Evolutionary conservation across 1,140 invertebrate species (phyloP), one percentile per base, ranked within the genome.

Genomic region (Micrasema longulum): DNA sequence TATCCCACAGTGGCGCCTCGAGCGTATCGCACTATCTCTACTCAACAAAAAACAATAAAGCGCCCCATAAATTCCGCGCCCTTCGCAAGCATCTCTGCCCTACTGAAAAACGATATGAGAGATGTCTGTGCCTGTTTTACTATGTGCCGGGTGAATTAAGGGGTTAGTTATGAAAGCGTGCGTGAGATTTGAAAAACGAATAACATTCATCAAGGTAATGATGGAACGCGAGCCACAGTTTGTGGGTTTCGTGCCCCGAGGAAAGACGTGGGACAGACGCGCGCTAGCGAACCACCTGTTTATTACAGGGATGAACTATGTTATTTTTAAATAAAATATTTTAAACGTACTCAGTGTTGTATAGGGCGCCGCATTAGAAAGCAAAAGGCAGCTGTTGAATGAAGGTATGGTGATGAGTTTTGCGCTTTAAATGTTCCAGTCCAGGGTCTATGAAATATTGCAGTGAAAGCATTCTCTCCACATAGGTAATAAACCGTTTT

Each of bases 201-300:
- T 45, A 53, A 53, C 6, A 53, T 53, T 53, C 22, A 53, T 53
- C 50, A 53, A 26, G 23, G 50, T 53, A 53, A 53, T 53, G 50
- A 53, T 23, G 3, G 50, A 53, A 26, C 50, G 20, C 50, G 41
- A 45, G 14, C 41, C 2, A 53, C 23, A 31, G 22, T 53, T n/a
- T n/a, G n/a, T n/a, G n/a, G n/a, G n/a, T n/a, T 53, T 53, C 26
- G n/a, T 26, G 11, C 50, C 50, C 50, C 0, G 9, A 53, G 50
- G 50, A 23, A 11, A 11, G 10, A 7, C 50, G 50, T 53, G 50
- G 6, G 50, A 53, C 50, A 3, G 50, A 23, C 50, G 50, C 50
- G 50, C 50, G 50, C 50, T 26, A 12, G 23, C 50, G 22, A 20
- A 53, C 23, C 50, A 53, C 50, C 50, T 53, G 50, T 53, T 53